Conservation (phyloP, 2,888 invertebrate species). For the Acanthococcus lagerstroemiae region DNA sequence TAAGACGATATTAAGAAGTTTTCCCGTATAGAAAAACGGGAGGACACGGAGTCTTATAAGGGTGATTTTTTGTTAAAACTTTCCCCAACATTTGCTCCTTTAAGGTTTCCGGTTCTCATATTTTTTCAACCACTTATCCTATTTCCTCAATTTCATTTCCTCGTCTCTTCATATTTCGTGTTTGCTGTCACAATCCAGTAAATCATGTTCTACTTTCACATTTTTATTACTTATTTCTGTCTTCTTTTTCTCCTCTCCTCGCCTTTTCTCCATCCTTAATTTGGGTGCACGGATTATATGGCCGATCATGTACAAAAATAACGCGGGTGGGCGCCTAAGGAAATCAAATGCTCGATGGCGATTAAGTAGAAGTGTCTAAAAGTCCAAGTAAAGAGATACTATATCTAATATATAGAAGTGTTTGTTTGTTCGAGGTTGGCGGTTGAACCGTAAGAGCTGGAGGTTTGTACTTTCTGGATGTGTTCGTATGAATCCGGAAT, state of each 20-base stretch:
- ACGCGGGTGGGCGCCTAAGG: too few species aligned
- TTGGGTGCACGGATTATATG: too few species aligned
- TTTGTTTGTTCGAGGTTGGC: too few species aligned
- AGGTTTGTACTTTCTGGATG: too few species aligned
- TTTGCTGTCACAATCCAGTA: slow-evolving; percentile 25
- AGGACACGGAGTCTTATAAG: slow-evolving; percentile 15
- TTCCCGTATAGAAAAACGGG: slow-evolving; percentile 11
- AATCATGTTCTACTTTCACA: slow-evolving; percentile 17
- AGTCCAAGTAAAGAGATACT: too few species aligned
- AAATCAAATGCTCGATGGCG: too few species aligned
- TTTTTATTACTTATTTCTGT: slow-evolving; percentile 12
- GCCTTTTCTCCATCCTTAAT: too few species aligned
- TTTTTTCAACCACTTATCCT: slow-evolving; percentile 29
- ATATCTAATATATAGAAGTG: too few species aligned
- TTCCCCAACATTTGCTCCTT: slow-evolving; percentile 27
- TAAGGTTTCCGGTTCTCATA: slow-evolving; percentile 30
- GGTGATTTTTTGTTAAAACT: slow-evolving; percentile 25
- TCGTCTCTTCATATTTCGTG: slow-evolving; percentile 25
- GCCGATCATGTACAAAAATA: too few species aligned
- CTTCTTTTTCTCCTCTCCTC: slow-evolving; percentile 1
- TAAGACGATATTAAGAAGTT: slow-evolving; percentile 29
- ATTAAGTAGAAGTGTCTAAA: too few species aligned
- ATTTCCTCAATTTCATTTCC: slow-evolving; percentile 30
- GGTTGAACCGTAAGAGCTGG: too few species aligned
- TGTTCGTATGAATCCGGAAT: too few species aligned